Evolutionary conservation across 2,888 invertebrate genomes (phyloP), one percentile per base, ranked within the genome.

Genomic region (Chloroclysta siterata): DNA sequence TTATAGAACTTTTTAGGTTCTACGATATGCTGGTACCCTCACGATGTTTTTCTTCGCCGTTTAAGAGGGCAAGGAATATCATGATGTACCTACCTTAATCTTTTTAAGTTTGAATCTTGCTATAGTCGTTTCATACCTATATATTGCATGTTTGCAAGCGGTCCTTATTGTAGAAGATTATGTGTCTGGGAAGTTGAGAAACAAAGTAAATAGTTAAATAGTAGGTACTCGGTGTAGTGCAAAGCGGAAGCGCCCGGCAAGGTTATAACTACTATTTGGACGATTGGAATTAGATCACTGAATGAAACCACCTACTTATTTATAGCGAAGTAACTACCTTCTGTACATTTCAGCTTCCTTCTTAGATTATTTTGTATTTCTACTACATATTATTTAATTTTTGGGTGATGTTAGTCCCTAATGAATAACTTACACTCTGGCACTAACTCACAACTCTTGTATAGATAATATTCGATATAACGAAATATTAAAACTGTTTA

Each of bases 161-260:
- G 36, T 39, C n/a, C 28, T 2, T 6, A n/a, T n/a, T 22, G 22
- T 22, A 22, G 22, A 36, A 53, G 53, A 53, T 56, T 55, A 56
- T 56, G 44, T 44, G 48, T 60, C 57, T 60, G 47, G 44, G 42
- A 65, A 65, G 53, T 60, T 65, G 17, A 44, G 53, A 55, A 53
- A 61, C 51, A 54, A 57, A 51, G 53, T 57, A 54, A 62, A 52
- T 54, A 17, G 29, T 13, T 29, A 15, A 39, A 42, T 50, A 57
- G 60, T n/a, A n/a, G n/a, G n/a, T 22, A 3, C 22, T 48, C 55
- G 17, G 42, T 13, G 29, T 50, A 50, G 11, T 28, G 15, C 15
- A 47, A 53, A 51, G 47, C 65, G 61, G 61, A 61, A 61, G 47
- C 15, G 46, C 47, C 58, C 51, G 33, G 61, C 61, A 65, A 65